Conservation (phyloP, 1,140 invertebrate species). For the Dicyema japonicum region DNA sequence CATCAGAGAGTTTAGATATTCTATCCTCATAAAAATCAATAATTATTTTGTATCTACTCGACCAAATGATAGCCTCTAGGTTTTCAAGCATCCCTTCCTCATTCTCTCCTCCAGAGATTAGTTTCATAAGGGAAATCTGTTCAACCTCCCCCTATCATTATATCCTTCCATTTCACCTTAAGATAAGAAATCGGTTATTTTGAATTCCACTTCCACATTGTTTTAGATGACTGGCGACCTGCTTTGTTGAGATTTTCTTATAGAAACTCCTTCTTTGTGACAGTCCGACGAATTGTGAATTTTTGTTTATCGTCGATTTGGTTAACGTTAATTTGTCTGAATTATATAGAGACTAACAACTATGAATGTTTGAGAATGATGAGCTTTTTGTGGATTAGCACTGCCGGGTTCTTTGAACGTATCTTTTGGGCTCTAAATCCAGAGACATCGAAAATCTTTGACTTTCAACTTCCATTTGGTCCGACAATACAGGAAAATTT, state of each 20-base stretch:
- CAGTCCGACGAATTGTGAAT: constrained; percentile 15
- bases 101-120: constrained; percentile 46
- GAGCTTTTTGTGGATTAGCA: constrained; percentile 74
- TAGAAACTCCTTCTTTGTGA: constrained; percentile 45
- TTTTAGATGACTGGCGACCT: constrained; percentile 40
- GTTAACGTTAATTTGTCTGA: constrained; percentile 47
- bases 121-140: constrained; percentile 92
- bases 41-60: constrained; percentile 43
- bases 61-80: constrained; percentile 87
- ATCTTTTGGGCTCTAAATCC: constrained; percentile 76
- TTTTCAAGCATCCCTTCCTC: constrained; percentile 74
- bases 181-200: constrained; percentile 79
- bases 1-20: constrained; percentile 41
- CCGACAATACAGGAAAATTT: constrained; percentile 83
- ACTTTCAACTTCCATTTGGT: constrained; percentile 96
- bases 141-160: constrained; percentile 63
- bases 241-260: constrained; percentile 40
- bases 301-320: constrained; percentile 7
- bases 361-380: constrained; percentile 35
- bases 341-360: constrained; percentile 59
- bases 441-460: constrained; percentile 96
- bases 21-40: constrained; percentile 38
- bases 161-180: constrained; percentile 31
- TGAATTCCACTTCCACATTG: constrained; percentile 63
- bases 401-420: constrained; percentile 65